Conservation (phyloP, 2,113 vertebrate species). For the Eolophus roseicapilla region DNA sequence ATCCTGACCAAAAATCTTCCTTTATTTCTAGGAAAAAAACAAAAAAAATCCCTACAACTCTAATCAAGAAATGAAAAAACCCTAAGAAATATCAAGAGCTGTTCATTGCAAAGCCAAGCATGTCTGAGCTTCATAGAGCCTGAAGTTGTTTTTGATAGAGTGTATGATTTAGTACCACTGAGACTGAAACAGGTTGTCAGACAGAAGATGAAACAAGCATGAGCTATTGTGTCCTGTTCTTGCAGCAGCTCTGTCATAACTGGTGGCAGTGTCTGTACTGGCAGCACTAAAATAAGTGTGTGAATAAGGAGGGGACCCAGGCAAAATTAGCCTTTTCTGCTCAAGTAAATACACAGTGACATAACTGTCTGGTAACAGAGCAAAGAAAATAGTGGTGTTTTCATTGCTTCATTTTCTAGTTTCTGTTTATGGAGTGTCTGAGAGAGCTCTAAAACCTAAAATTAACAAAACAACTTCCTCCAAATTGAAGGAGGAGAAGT, state of each 20-base stretch:
- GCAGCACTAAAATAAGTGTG: not conserved
- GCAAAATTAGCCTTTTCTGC: not conserved
- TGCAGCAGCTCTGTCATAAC: not conserved
- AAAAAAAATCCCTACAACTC: not conserved
- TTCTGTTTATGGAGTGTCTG: not conserved
- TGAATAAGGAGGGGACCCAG: not conserved
- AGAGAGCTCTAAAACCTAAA: not conserved
- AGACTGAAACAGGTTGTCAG: not conserved
- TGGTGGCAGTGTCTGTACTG: not conserved
- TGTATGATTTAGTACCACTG: not conserved
- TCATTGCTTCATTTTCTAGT: not conserved
- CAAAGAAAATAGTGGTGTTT: not conserved
- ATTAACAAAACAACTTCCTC: not conserved
- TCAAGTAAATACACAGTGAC: not conserved
- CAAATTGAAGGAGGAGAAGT: not conserved
- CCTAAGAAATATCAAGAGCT: not conserved
- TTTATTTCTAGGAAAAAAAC: not conserved
- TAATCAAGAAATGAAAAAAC: not conserved
- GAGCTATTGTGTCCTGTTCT: not conserved
- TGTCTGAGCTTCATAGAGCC: not conserved
- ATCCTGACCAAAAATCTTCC: not conserved
- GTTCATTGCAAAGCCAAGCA: not conserved
- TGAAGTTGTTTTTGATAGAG: not conserved
- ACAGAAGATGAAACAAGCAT: not conserved
- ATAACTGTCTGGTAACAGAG: not conserved